These are phyloP conservation scores for Falco concolor DNA, from an alignment of 2,797 vertebrate genomes.

Conservation along the genomic window DNA sequence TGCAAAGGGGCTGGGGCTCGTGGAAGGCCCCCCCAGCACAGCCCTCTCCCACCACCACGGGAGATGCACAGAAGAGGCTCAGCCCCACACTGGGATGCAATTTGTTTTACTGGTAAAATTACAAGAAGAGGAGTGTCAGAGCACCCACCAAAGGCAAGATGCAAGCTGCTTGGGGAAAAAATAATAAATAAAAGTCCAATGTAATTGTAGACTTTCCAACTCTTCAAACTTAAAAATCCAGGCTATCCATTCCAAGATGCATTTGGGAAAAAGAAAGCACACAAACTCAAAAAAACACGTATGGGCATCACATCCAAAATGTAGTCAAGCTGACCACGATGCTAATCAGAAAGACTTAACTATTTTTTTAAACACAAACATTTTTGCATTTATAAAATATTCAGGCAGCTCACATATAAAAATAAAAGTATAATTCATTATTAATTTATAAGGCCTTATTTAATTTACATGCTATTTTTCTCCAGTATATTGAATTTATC, in stretches of 20 bases:
- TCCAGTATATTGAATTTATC: conserved; percentile 27
- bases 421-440: conserved; percentile 35
- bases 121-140: background rate
- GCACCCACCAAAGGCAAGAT: background rate
- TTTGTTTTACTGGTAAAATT: background rate
- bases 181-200: background rate
- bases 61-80: background rate
- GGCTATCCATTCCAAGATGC: background rate
- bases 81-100: rapidly evolving
- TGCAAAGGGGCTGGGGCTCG: background rate
- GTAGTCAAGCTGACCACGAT: background rate
- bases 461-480: conserved; percentile 39
- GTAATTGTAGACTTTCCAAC: background rate
- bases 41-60: rapidly evolving
- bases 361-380: background rate
- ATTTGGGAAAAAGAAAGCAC: background rate
- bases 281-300: background rate
- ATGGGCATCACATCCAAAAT: background rate
- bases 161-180: background rate
- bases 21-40: background rate
- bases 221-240: background rate
- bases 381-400: conserved; percentile 51
- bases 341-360: background rate
- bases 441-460: conserved; percentile 45
- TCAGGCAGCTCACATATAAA: conserved; percentile 21